Base-by-base conservation (phyloP, 64 coral and sea anemone species). In the Pachyseris speciosa region DNA sequence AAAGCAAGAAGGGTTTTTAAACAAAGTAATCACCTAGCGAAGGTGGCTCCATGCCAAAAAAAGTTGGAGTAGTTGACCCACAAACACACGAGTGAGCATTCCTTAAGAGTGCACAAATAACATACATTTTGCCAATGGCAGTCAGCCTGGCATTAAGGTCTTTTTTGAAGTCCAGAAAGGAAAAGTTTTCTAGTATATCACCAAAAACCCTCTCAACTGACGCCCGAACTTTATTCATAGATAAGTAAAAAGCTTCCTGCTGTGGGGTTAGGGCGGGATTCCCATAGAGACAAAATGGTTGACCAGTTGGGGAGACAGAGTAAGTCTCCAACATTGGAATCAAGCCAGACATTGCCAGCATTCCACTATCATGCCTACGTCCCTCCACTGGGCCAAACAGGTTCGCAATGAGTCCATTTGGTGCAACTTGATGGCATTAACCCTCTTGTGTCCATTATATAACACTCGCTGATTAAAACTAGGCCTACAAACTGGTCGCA, bases 401-500 rank as follows among this genome's bases (percentile, higher is more conserved):
- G 37, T 69, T 85, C 42, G 9, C 65, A 31, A 64, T 64, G 30
- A 60, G 16, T 12, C 80, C 57, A 84, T 65, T 84, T 19, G 70
- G 41, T 7, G 8, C 70, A 40, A 85, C 64, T 65, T 84, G 12
- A 22, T 68, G 37, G 50, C 15, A 31, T 0, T 67, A 57, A 72
- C 68, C 15, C 65, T 32, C 12, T 86, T 72, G 41, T 73, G 40
- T 20, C 77, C 77, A 81, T 81, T 59, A 51, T 34, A 59, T 9
- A 81, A 7, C 27, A 41, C 58, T 25, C 77, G n/a, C 19, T 81
- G 49, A 64, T 81, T 43, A 19, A 16, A 13, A 3, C 51, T 50
- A 26, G 49, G 77, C 77, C 51, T 59, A 17, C 42, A 30, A 31
- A 81, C 58, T 34, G 77, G 77, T 51, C 77, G 4, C 77, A 77